Evolutionary conservation across 2,888 invertebrate genomes (phyloP), one percentile per base, ranked within the genome.

Genomic region (Chloroclysta siterata): DNA sequence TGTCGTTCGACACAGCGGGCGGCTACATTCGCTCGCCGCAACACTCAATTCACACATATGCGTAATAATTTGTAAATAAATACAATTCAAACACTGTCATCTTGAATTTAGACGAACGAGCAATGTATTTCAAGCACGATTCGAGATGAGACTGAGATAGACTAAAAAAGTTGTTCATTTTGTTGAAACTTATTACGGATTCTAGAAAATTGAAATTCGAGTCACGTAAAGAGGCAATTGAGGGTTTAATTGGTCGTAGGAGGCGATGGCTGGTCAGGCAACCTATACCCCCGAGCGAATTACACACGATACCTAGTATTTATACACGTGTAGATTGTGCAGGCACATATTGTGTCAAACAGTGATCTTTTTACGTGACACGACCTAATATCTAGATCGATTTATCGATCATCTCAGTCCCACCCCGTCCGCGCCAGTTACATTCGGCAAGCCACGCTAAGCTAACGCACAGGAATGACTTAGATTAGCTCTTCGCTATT

Each of bases 391-490:
- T 17, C 17, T 46, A 46, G 17, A 33, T 29, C 14, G 14, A 33
- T 29, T 33, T 33, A 29, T 5, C 3, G 11, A 51, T 15, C 22
- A 17, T 17, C 13, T 13, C 52, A 14, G 51, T 15, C 15, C 11
- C 39, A 39, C 58, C 57, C 28, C 51, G 33, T 28, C 36, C 69
- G 70, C 54, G 53, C 63, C 59, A 54, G 29, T 22, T 63, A 53
- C 29, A 53, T 11, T 42, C 63, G 71, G 70, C 76, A 59, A 65
- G 76, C 72, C 72, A 72, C 75, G 74, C 78, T 68, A 69, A 80
- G 77, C 80, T 75, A 73, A 74, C 80, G 78, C 80, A 80, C 79
- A 83, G 87, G 87, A 87, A 87, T 88, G 86, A 88, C 87, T 87
- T 84, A 85, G 82, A 84, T 79, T 48, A 74, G 72, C 79, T 76